These are phyloP conservation scores for Agrochola macilenta DNA, from an alignment of 2,888 invertebrate genomes.

Conservation along the genomic window DNA sequence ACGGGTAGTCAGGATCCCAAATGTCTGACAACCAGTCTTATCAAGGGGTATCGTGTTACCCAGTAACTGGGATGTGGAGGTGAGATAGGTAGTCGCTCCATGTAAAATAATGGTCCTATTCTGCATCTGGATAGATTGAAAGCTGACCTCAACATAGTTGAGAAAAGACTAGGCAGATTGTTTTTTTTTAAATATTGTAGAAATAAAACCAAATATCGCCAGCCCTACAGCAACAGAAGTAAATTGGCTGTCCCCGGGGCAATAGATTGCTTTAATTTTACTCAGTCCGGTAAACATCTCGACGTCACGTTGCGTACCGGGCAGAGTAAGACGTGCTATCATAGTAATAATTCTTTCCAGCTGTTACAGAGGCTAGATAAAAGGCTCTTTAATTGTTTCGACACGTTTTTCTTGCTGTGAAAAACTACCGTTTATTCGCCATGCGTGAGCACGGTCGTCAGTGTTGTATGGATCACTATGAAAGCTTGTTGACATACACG, in stretches of 20 bases:
- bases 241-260: slow-evolving; percentile 64
- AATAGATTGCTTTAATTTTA: slow-evolving; percentile 67
- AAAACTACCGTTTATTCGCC: no score
- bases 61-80: not conserved
- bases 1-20: not conserved
- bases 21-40: not conserved
- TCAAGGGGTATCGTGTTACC: not conserved
- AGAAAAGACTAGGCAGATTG: not conserved
- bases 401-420: no score
- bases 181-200: no score
- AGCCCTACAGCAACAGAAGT: slow-evolving; percentile 53
- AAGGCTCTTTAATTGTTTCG: no score
- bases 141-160: not conserved
- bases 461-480: no score
- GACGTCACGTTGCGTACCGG: slow-evolving; percentile 26
- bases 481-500: no score
- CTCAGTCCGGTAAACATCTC: slow-evolving; percentile 59
- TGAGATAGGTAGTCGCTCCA: not conserved
- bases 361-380: not conserved
- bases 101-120: not conserved
- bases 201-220: not conserved
- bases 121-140: not conserved
- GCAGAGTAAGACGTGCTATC: slow-evolving; percentile 20
- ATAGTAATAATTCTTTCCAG: not conserved
- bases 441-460: no score